Evolutionary conservation across 2,797 vertebrate genomes (phyloP), one percentile per base, ranked within the genome.

Genomic region (Selene dorsalis): DNA sequence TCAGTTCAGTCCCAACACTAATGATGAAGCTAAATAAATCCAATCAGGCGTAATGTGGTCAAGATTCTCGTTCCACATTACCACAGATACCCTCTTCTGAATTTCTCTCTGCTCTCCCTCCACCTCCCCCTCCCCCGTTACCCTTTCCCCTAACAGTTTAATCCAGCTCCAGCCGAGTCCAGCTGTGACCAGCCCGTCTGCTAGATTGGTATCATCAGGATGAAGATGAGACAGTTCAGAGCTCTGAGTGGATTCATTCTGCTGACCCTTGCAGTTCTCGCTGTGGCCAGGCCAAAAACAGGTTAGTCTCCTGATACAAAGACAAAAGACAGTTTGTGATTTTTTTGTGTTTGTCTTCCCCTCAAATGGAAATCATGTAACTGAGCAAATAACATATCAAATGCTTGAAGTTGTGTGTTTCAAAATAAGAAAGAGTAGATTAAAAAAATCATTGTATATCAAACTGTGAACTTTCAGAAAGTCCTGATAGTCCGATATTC

Each of bases 241-340:
- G 62, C 69, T 1, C 58, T 69, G 62, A 80, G 84, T 63, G 57
- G 79, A 59, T 59, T 86, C 64, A 14, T 95, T 38, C 89, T 98
- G 75, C 77, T 97, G 67, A 86, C 87, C 73, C 62, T 95, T 69
- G 90, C 91, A 20, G 83, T 87, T 4, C 52, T 77, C n/a, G 75
- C 95, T 85, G 90, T 94, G 68, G 96, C 94, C 74, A 94, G 93
- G 57, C 95, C 94, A 1, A 93, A 89, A 91, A 59, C 87, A 93
- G 94, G 95, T 96, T 39, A 91, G 92, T 86, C 70, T 52, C 69
- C 45, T 6, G 8, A 18, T 1, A 43, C 8, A 4, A 28, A 64
- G n/a, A 58, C 22, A 26, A 9, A 22, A 53, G 52, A 52, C 35
- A 39, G 35, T 12, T 1, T 52, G 38, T 45, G 20, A 35, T 41